Percentiles rank a stretch among this genome's conserved stretches.
These are phyloP conservation scores for Lagria hirta DNA, from an alignment of 2,888 invertebrate genomes.

Conservation along the genomic window DNA sequence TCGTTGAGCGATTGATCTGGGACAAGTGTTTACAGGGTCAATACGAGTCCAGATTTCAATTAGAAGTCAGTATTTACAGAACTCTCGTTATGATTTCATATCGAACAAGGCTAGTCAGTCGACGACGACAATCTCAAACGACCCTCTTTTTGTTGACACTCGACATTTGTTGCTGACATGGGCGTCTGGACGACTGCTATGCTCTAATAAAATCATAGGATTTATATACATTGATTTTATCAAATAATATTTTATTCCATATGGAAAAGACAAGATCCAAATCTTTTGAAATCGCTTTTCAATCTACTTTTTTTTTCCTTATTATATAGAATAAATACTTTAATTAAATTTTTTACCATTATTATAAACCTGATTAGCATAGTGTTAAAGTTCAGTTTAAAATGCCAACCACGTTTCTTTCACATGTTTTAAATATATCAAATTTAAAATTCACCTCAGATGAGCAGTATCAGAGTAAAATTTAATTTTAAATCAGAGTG, in stretches of 20 bases:
- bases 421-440: too few relatives aligned
- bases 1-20: slow-evolving; percentile 49
- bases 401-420: too few relatives aligned
- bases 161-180: slow-evolving; percentile 29
- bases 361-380: too few relatives aligned
- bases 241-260: too few relatives aligned
- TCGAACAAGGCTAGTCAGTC: slow-evolving; percentile 48
- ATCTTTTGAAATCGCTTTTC: slow-evolving; percentile 1
- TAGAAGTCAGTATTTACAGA: slow-evolving; percentile 54
- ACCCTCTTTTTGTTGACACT: slow-evolving; percentile 26
- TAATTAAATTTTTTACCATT: too few relatives aligned
- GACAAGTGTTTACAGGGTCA: slow-evolving; percentile 56
- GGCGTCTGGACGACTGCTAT: slow-evolving; percentile 24
- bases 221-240: slow-evolving; percentile 10
- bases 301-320: too few relatives aligned
- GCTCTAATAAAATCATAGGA: slow-evolving; percentile 13
- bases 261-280: neutral
- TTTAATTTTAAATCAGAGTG: too few relatives aligned
- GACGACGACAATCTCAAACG: slow-evolving; percentile 40
- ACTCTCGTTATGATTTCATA: slow-evolving; percentile 57
- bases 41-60: slow-evolving; percentile 55
- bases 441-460: too few relatives aligned
- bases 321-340: too few relatives aligned
- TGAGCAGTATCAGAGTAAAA: too few relatives aligned
- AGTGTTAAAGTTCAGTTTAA: too few relatives aligned